Evolutionary conservation across 2,888 invertebrate genomes (phyloP).

Genomic region (Lithosia quadra): DNA sequence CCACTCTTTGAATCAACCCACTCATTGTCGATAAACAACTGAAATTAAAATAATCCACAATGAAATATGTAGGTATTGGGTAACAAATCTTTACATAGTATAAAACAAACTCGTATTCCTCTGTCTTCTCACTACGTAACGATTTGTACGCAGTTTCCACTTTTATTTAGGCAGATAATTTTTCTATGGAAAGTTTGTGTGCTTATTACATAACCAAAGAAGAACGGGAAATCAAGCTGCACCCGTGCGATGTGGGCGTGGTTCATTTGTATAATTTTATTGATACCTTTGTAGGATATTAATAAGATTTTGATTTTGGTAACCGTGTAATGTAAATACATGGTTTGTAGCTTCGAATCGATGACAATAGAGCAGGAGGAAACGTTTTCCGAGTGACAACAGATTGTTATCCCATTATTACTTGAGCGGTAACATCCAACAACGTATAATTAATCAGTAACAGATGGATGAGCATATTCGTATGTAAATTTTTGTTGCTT

Average conservation of each 20-base stretch:
- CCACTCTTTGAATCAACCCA: slow-evolving; percentile 91
- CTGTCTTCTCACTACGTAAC: background rate
- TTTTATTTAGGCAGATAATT: background rate
- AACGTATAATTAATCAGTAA: background rate
- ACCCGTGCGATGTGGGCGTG: too few species aligned
- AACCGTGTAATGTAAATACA: too few species aligned
- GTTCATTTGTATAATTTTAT: too few species aligned
- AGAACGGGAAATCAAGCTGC: background rate
- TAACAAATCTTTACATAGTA: background rate
- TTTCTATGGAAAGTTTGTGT: background rate
- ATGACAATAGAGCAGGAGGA: background rate
- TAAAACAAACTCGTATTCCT: background rate
- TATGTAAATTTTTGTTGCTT: background rate
- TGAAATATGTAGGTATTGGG: too few species aligned
- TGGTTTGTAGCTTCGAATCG: background rate
- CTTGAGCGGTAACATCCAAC: background rate
- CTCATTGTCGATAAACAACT: slow-evolving; percentile 76
- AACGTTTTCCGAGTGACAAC: background rate
- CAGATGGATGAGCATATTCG: too few species aligned
- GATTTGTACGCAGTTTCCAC: background rate
- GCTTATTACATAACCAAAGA: background rate
- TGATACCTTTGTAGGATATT: too few species aligned
- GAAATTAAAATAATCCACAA: slow-evolving; percentile 21
- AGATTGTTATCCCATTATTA: background rate
- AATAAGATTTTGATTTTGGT: too few species aligned